Conservation (phyloP, 53 echinoderm and acorn worm species). For the Pentamera pediparva region DNA sequence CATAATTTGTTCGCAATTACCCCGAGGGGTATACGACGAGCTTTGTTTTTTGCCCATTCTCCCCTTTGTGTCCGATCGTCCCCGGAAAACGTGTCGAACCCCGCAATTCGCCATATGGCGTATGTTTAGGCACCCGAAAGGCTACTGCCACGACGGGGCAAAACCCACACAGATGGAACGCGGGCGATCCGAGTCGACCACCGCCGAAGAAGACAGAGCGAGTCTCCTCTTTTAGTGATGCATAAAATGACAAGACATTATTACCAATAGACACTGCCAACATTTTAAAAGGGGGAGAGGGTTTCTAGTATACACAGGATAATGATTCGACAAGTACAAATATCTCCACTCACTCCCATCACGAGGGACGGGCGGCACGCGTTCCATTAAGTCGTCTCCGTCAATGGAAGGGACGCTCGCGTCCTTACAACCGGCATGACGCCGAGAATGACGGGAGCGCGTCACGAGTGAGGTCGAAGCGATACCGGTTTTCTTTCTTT, state of each 20-base stretch:
- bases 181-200: background rate
- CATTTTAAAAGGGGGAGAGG: slow-evolving; percentile 38
- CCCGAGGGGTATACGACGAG: slow-evolving; percentile 31
- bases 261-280: slow-evolving; percentile 13
- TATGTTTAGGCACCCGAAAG: slow-evolving; percentile 42
- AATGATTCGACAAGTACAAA: slow-evolving; percentile 22
- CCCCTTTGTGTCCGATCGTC: slow-evolving; percentile 29
- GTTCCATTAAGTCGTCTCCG: slow-evolving; percentile 13
- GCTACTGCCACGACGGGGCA: slow-evolving; percentile 12
- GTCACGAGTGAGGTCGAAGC: slow-evolving; percentile 10
- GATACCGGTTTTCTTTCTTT: slow-evolving; percentile 26
- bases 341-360: slow-evolving; percentile 30
- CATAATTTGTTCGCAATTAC: slow-evolving; percentile 42
- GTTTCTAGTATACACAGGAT: slow-evolving; percentile 14
- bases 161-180: slow-evolving; percentile 18
- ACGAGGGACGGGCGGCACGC: background rate
- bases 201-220: background rate
- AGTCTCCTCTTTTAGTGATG: slow-evolving; percentile 28
- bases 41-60: slow-evolving; percentile 20
- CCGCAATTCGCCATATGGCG: slow-evolving; percentile 40
- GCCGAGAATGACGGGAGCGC: slow-evolving; percentile 14
- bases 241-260: slow-evolving; percentile 38
- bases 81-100: slow-evolving; percentile 28
- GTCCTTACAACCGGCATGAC: slow-evolving; percentile 32
- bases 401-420: background rate